Percentiles rank a stretch among this genome's conserved stretches.
Evolutionary conservation across 2,797 vertebrate species (phyloP).

Genomic region (Dryobates pubescens): DNA sequence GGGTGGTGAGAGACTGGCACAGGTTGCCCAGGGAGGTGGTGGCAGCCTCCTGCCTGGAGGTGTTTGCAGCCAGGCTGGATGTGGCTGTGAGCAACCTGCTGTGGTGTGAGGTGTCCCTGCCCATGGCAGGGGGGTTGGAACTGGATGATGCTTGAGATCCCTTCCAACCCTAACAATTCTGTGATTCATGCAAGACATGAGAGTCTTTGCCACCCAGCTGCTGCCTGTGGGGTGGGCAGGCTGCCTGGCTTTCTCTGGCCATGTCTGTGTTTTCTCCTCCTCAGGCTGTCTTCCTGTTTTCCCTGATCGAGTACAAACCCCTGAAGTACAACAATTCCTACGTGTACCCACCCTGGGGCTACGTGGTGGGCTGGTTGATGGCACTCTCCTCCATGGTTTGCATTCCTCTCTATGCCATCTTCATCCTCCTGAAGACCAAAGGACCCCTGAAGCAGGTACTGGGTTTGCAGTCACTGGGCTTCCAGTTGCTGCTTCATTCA

Average conservation of each 20-base stretch:
- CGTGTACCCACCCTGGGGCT: slow-evolving; percentile 79
- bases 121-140: no score
- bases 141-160: no score
- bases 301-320: slow-evolving; percentile 79
- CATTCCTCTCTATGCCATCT: slow-evolving; percentile 70
- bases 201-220: neutral
- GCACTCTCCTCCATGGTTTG: slow-evolving; percentile 82
- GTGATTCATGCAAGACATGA: neutral
- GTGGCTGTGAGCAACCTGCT: no score
- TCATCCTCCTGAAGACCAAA: slow-evolving; percentile 76
- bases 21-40: no score
- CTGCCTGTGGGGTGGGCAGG: neutral
- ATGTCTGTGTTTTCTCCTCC: neutral
- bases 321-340: slow-evolving; percentile 82
- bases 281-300: slow-evolving; percentile 81
- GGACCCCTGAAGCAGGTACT: slow-evolving; percentile 81
- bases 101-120: no score
- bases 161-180: no score
- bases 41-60: no score
- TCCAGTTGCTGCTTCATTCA: neutral
- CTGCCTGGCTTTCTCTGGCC: neutral
- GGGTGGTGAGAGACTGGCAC: no score
- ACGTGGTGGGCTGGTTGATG: slow-evolving; percentile 80
- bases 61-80: no score
- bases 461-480: neutral